Evolutionary conservation across 2,113 vertebrate species (phyloP).

Genomic region (Heptranchias perlo): DNA sequence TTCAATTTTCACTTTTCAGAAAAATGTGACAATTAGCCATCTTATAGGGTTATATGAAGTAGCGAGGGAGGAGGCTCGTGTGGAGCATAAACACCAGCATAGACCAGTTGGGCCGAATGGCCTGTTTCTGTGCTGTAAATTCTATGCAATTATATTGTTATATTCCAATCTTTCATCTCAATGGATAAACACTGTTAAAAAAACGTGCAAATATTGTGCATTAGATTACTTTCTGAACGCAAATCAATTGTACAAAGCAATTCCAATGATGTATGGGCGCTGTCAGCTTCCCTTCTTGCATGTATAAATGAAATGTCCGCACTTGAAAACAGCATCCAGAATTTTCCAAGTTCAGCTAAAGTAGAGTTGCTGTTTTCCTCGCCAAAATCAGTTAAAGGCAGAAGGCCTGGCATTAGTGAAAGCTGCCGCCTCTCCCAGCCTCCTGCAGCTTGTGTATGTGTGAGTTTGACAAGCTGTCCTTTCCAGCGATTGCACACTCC

Average conservation of each 20-base stretch:
- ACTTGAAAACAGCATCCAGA: background rate
- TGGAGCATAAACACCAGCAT: too few species aligned
- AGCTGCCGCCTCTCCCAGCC: constrained; percentile 8
- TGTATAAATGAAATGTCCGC: background rate
- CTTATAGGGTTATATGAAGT: too few species aligned
- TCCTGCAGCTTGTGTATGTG: constrained; percentile 36
- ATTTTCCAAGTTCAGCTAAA: background rate
- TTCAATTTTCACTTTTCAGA: background rate
- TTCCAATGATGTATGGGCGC: background rate
- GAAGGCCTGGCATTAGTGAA: background rate
- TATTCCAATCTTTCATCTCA: background rate
- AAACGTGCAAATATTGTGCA: too few species aligned
- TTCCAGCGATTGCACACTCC: constrained; percentile 40
- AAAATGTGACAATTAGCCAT: background rate
- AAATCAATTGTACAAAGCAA: background rate
- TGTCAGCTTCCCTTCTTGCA: background rate
- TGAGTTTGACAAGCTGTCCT: constrained; percentile 27
- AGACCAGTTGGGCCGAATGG: too few species aligned
- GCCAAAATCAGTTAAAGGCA: background rate
- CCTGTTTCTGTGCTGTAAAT: too few species aligned
- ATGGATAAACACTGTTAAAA: background rate
- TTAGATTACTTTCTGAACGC: background rate
- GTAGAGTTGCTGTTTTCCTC: background rate
- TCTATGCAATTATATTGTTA: too few species aligned
- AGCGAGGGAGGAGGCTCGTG: too few species aligned